Base-by-base conservation (phyloP, 64 coral and sea anemone genomes). In the Montipora cactus region DNA sequence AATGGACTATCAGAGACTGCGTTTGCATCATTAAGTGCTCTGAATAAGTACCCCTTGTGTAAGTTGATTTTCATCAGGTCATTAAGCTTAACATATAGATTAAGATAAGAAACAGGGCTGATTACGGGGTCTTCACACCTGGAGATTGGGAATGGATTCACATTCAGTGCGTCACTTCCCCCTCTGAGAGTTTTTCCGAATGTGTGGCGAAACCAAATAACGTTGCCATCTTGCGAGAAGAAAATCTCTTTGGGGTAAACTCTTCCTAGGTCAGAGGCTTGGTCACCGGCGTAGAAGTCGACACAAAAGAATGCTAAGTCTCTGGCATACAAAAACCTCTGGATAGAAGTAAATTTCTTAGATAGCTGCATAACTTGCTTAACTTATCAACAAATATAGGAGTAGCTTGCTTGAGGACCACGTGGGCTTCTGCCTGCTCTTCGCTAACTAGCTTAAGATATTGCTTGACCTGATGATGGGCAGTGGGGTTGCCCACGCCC, bases 271-370 rank as follows among this genome's bases (percentile, higher is more conserved):
- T 93, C 85, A 0, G 84, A 89, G 44, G 47, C 90, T 14, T 72
- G 18, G 18, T 93, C 86, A 1, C 89, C 90, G 0, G 85, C 52
- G 58, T 59, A 91, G 58, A 92, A 91, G 5, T 91, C 89, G 7
- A 95, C 19, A 10, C 67, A 88, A 37, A 96, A 92, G 11, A 96
- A 96, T 4, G 86, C 95, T 8, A 88, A 51, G 13, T 92, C 94
- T 44, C 89, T 45, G 10, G 90, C 67, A 19, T 44, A 83, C 1
- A 89, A 44, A 48, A 82, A 95, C 37, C 53, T 70, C 25, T 79
- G 44, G 14, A 46, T 18, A 7, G 73, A 12, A 13, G 55, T 18
- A 18, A 73, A 4, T 10, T 23, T 20, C 1, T 18, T 59, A 87
- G 81, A 67, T 86, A 46, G 4, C 15, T 2, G 19, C 57, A 67